These are phyloP conservation scores for Apoda limacodes DNA, from an alignment of 2,888 invertebrate genomes.

Conservation along the genomic window DNA sequence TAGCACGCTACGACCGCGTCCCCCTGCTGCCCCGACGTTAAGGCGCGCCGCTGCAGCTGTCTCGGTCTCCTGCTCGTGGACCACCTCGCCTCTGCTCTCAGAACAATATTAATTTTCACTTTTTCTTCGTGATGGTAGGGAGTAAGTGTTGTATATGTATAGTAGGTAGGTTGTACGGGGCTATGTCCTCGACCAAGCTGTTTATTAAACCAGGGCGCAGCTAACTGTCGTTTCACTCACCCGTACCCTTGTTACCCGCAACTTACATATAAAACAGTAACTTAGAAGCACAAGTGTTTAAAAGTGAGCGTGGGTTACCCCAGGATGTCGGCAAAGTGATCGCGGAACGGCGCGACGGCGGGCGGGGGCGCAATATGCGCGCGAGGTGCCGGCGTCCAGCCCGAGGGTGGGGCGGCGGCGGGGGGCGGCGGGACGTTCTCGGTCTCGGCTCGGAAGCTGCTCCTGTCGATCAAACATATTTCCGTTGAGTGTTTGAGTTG, in stretches of 20 bases:
- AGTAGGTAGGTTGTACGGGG: too few relatives aligned
- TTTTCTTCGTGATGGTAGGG: too few relatives aligned
- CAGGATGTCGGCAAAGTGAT: constrained; percentile 78
- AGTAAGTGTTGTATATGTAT: neutral
- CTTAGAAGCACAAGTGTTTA: too few relatives aligned
- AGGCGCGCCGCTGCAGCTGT: constrained; percentile 23
- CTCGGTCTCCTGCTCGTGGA: constrained; percentile 26
- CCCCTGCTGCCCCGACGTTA: constrained; percentile 17
- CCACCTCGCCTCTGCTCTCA: constrained; percentile 45
- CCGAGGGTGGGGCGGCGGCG: constrained; percentile 24
- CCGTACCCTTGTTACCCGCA: too few relatives aligned
- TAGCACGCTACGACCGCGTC: constrained; percentile 9
- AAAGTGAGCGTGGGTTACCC: constrained; percentile 71
- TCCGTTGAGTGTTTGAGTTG: too few relatives aligned
- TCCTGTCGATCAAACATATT: constrained; percentile 21
- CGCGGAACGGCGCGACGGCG: constrained; percentile 39
- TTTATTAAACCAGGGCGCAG: too few relatives aligned
- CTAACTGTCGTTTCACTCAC: too few relatives aligned
- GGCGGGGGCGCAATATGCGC: constrained; percentile 7
- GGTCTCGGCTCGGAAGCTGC: constrained; percentile 31
- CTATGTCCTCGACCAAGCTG: too few relatives aligned
- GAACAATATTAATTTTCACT: too few relatives aligned
- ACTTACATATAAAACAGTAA: too few relatives aligned
- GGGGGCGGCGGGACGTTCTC: constrained; percentile 25
- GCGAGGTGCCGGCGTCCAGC: constrained; percentile 11